These are phyloP conservation scores for Pandion haliaetus DNA, from an alignment of 2,113 vertebrate genomes.

Conservation along the genomic window DNA sequence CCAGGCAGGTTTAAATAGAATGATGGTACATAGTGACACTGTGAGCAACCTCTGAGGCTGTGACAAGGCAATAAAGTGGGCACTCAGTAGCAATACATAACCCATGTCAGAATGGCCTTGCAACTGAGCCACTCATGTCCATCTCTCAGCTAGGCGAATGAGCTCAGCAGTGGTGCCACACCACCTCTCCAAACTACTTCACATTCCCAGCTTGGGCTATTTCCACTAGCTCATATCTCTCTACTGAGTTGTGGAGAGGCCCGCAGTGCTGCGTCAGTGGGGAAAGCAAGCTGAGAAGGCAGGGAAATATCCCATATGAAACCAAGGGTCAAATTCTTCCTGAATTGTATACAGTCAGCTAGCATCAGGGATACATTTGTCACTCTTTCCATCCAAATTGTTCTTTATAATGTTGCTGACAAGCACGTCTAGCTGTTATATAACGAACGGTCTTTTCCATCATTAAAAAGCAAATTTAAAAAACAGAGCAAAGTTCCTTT, in stretches of 20 bases:
- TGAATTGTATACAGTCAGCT: not conserved
- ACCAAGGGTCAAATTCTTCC: not conserved
- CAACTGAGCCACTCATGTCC: not conserved
- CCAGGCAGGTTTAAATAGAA: not conserved
- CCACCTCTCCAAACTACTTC: not conserved
- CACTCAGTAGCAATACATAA: not conserved
- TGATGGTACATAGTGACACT: rapidly evolving
- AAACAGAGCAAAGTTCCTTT: not conserved
- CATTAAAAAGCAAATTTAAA: not conserved
- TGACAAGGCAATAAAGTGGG: not conserved
- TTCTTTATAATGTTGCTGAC: not conserved
- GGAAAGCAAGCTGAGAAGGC: not conserved
- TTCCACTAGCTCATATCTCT: not conserved
- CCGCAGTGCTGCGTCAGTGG: not conserved
- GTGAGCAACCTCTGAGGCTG: not conserved
- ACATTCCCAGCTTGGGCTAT: not conserved
- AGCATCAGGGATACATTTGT: not conserved
- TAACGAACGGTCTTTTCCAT: not conserved
- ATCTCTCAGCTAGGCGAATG: not conserved
- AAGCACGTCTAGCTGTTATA: not conserved
- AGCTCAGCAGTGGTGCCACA: not conserved
- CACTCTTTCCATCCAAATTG: not conserved
- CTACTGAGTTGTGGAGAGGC: not conserved
- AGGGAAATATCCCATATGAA: not conserved
- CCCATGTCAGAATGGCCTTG: not conserved